phyloP scores from a whole-genome alignment of 2,113 vertebrate genomes.

The Balaeniceps rex region DNA sequence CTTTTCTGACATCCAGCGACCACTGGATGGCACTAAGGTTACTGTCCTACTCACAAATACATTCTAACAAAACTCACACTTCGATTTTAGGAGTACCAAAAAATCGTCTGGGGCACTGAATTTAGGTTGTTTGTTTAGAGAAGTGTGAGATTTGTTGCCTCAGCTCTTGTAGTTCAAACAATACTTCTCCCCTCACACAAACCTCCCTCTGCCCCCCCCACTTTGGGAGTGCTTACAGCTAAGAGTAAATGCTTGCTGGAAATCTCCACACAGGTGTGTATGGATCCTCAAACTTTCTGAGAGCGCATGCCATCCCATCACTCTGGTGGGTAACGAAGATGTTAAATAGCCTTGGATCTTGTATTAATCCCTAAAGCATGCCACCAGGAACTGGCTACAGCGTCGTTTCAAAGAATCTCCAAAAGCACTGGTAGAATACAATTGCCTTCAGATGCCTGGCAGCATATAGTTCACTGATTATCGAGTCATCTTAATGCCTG shows the following conservation, averaged over 20 bases:
- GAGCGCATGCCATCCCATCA: too few species aligned
- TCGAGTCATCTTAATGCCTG: background rate
- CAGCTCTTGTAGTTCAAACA: background rate
- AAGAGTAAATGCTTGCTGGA: background rate
- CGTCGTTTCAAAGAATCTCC: background rate
- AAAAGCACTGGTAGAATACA: background rate
- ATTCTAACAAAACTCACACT: background rate
- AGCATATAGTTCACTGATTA: background rate
- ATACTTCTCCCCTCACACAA: background rate
- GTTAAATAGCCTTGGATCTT: background rate
- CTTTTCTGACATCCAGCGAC: background rate
- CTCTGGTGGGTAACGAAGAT: background rate
- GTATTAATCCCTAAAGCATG: background rate
- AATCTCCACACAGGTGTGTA: background rate
- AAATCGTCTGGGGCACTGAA: background rate
- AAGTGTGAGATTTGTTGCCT: background rate
- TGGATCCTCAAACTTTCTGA: background rate
- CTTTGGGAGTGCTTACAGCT: background rate
- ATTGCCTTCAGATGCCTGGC: background rate
- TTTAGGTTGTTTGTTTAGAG: background rate
- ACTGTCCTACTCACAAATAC: background rate
- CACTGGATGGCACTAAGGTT: background rate
- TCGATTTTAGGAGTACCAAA: rapidly evolving
- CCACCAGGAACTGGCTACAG: background rate
- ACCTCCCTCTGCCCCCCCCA: rapidly evolving